Conservation (phyloP, 2,888 invertebrate species). For the Hymenopus coronatus region DNA sequence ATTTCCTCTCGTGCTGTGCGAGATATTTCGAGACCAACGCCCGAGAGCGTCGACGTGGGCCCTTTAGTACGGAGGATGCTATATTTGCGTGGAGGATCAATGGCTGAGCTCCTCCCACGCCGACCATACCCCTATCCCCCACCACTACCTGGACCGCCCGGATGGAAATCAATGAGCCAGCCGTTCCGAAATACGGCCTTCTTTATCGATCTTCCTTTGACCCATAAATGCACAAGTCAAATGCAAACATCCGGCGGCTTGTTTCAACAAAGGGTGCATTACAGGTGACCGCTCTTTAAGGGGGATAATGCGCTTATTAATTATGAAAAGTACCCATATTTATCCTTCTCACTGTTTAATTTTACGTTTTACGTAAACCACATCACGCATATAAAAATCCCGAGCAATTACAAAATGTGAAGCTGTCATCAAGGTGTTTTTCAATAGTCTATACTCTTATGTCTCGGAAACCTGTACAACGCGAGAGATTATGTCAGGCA, state of each 20-base stretch:
- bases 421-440: no score
- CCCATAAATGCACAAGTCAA: not conserved
- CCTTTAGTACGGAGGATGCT: not conserved
- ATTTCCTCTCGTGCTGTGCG: constrained; percentile 1
- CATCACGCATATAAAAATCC: no score
- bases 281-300: not conserved
- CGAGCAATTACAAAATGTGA: no score
- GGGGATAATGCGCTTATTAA: not conserved
- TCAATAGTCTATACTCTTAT: no score
- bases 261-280: not conserved
- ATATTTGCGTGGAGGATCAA: constrained; percentile 1
- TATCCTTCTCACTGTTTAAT: no score
- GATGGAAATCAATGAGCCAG: constrained; percentile 6
- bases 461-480: no score
- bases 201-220: not conserved
- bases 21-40: constrained; percentile 20
- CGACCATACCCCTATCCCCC: not conserved
- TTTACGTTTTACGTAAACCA: no score
- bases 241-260: not conserved
- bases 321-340: no score
- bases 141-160: not conserved
- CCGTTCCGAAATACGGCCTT: constrained; percentile 1
- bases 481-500: no score
- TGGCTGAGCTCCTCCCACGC: constrained; percentile 13
- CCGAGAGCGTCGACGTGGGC: not conserved